These are phyloP conservation scores for Oryctes rhinoceros DNA, from an alignment of 1,140 invertebrate species.

Conservation along the genomic window DNA sequence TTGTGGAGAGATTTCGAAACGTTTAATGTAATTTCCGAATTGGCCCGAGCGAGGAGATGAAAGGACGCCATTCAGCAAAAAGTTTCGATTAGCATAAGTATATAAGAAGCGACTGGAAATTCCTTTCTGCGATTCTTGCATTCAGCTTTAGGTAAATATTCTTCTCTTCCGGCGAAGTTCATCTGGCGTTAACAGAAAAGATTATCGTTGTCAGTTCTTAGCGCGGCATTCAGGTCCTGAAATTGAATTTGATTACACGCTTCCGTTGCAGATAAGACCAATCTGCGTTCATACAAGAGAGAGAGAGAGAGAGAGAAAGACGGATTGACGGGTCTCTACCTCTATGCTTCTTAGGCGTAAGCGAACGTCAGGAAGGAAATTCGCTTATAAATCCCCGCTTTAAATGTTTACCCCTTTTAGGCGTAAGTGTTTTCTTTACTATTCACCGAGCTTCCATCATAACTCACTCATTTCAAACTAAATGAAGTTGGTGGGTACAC, in stretches of 20 bases:
- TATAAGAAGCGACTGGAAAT: neutral
- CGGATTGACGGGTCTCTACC: conserved; percentile 6
- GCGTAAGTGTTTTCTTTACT: conserved; percentile 36
- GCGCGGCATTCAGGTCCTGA: conserved; percentile 44
- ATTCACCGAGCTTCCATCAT: neutral
- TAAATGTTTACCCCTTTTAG: conserved; percentile 47
- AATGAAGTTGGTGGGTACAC: neutral
- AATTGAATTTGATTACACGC: conserved; percentile 55
- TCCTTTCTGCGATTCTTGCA: conserved; percentile 3
- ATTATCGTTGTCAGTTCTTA: conserved; percentile 50
- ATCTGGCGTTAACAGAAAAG: conserved; percentile 45
- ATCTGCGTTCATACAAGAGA: conserved; percentile 47
- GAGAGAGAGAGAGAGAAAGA: conserved; percentile 43
- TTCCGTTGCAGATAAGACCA: conserved; percentile 52
- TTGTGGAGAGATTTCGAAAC: too few relatives aligned
- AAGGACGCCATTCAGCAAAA: neutral
- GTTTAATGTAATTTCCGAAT: neutral
- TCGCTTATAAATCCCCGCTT: conserved; percentile 49
- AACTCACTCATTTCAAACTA: neutral
- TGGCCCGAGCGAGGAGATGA: neutral
- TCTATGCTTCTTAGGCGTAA: neutral
- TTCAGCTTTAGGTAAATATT: conserved; percentile 4
- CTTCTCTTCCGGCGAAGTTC: neutral
- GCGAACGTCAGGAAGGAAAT: conserved; percentile 47
- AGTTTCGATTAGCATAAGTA: conserved; percentile 10